Conservation (phyloP, 2,888 invertebrate genomes). For the Tanytarsus gracilentus region DNA sequence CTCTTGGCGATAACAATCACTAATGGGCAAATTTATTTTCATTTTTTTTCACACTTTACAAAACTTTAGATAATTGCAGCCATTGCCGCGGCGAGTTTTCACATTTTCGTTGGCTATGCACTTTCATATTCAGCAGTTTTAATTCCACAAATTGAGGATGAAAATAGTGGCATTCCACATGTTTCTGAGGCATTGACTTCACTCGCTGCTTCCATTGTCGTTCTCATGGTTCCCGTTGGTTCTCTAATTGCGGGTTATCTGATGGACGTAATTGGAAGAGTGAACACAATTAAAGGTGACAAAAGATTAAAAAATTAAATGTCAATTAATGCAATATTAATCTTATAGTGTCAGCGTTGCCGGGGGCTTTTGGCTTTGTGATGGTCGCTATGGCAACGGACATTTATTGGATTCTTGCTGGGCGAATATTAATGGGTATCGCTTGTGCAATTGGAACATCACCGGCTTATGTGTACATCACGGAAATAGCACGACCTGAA, state of each 20-base stretch:
- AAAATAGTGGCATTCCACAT: conserved; percentile 37
- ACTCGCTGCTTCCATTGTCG: conserved; percentile 49
- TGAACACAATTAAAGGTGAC: conserved; percentile 49
- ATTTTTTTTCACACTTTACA: conserved; percentile 20
- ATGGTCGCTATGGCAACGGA: conserved; percentile 47
- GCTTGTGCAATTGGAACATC: conserved; percentile 49
- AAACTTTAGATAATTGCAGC: conserved; percentile 47
- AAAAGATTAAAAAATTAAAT: too few species aligned
- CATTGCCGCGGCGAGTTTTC: conserved; percentile 48
- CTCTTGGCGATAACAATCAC: background rate
- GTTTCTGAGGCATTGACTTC: conserved; percentile 31
- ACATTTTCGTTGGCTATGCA: conserved; percentile 51
- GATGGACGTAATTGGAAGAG: conserved; percentile 49
- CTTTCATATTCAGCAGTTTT: conserved; percentile 51
- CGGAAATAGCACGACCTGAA: conserved; percentile 52
- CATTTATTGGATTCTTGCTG: conserved; percentile 46
- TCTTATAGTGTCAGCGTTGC: too few species aligned
- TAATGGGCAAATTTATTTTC: conserved; percentile 19
- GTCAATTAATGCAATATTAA: too few species aligned
- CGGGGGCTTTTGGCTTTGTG: conserved; percentile 49
- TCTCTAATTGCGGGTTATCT: conserved; percentile 47
- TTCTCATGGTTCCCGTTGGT: conserved; percentile 48
- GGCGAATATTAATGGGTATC: conserved; percentile 48
- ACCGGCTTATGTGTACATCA: conserved; percentile 54
- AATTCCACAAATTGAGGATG: conserved; percentile 45